A percentile compares a stretch with the other conserved stretches of the same genome.
Conservation (phyloP, 2,888 invertebrate genomes). For the Torymus texanus region DNA sequence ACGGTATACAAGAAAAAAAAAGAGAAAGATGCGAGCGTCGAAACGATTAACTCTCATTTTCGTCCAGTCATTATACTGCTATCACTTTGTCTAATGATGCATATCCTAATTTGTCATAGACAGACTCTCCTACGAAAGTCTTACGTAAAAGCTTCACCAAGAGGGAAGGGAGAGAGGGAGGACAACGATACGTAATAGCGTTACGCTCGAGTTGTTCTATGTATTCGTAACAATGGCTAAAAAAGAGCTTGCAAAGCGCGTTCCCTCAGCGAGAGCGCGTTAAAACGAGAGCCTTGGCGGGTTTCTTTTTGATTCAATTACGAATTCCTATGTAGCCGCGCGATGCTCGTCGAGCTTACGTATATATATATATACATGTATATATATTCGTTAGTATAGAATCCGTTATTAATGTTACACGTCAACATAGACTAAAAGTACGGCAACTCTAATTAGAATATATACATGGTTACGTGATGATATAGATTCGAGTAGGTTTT, state of each 20-base stretch:
- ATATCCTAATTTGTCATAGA: conserved; percentile 39
- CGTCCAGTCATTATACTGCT: conserved; percentile 8
- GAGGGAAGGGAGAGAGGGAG: too few species aligned
- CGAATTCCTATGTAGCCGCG: too few species aligned
- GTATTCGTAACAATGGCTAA: conserved; percentile 34
- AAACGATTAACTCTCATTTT: conserved; percentile 1
- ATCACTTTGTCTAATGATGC: conserved; percentile 31
- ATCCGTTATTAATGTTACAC: too few species aligned
- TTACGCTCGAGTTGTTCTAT: conserved; percentile 41
- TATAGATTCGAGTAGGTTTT: too few species aligned
- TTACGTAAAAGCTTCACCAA: conserved; percentile 24
- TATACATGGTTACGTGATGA: too few species aligned
- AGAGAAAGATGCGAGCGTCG: neutral
- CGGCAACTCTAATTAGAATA: too few species aligned
- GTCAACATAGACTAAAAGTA: too few species aligned
- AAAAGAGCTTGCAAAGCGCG: conserved; percentile 40
- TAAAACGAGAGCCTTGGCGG: conserved; percentile 12
- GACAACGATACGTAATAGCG: conserved; percentile 37
- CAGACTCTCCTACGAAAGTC: conserved; percentile 24
- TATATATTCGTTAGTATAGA: too few species aligned
- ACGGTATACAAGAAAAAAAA: too few species aligned
- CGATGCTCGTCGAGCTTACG: too few species aligned
- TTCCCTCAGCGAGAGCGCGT: neutral
- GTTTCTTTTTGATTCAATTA: conserved; percentile 27
- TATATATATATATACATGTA: too few species aligned